Conservation (phyloP, 2,888 invertebrate species). For the Mantis religiosa region DNA sequence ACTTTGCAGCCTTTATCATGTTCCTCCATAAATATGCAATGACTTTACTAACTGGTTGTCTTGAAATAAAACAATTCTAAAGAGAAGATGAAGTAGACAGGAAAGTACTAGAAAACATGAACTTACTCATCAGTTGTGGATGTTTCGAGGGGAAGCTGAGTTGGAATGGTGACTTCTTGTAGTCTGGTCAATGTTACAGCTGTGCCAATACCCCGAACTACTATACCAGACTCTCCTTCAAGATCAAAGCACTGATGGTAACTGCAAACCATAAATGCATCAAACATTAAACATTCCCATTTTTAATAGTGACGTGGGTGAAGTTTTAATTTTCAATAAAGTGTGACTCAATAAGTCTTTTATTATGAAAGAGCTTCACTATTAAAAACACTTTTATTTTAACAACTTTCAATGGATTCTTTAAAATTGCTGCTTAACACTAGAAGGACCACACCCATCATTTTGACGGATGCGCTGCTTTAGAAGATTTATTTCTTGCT, state of each 20-base stretch:
- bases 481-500: too few relatives aligned
- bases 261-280: constrained; percentile 40
- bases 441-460: too few relatives aligned
- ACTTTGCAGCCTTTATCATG: too few relatives aligned
- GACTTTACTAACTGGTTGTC: background rate
- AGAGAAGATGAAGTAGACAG: background rate
- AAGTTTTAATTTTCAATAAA: too few relatives aligned
- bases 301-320: too few relatives aligned
- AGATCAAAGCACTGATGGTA: constrained; percentile 93
- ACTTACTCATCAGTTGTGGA: constrained; percentile 60
- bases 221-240: constrained; percentile 95
- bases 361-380: too few relatives aligned
- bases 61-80: background rate
- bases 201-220: constrained; percentile 91
- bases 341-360: too few relatives aligned
- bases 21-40: background rate
- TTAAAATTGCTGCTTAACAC: too few relatives aligned
- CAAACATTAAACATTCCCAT: background rate
- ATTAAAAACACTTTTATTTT: too few relatives aligned
- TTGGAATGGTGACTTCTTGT: constrained; percentile 45
- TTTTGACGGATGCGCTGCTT: too few relatives aligned
- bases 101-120: background rate
- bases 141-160: constrained; percentile 43
- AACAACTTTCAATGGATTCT: too few relatives aligned
- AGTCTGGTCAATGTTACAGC: constrained; percentile 69